Percentiles rank a stretch among this genome's conserved stretches.
Conservation (phyloP, 2,888 invertebrate species). For the Chromoteleia sp. region DNA sequence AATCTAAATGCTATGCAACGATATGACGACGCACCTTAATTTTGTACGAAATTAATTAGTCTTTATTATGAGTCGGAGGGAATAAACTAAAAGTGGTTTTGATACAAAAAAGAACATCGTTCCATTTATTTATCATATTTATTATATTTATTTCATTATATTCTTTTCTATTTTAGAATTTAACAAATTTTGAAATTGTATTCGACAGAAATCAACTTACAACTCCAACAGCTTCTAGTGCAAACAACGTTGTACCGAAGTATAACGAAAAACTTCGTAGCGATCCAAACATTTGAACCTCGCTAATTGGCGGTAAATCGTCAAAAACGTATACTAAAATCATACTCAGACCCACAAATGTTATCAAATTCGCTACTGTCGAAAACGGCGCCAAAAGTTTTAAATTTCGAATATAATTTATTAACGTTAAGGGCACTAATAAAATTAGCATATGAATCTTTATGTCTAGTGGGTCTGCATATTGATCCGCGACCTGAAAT, state of each 20-base stretch:
- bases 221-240: conserved; percentile 93
- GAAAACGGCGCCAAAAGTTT: conserved; percentile 94
- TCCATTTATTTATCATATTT: too few species aligned
- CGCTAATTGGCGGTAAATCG: conserved; percentile 86
- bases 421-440: conserved; percentile 89
- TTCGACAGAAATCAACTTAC: too few species aligned
- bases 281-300: conserved; percentile 85
- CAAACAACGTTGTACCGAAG: conserved; percentile 96
- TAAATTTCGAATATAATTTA: conserved; percentile 91
- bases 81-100: too few species aligned
- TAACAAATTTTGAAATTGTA: too few species aligned
- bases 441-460: conserved; percentile 90
- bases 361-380: conserved; percentile 92
- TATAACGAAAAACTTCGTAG: conserved; percentile 89
- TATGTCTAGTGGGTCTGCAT: conserved; percentile 85
- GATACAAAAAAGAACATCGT: too few species aligned
- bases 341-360: conserved; percentile 90
- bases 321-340: conserved; percentile 90
- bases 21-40: too few species aligned
- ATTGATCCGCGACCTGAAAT: conserved; percentile 85
- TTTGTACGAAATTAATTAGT: too few species aligned
- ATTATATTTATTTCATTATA: too few species aligned
- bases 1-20: too few species aligned
- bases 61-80: too few species aligned
- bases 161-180: too few species aligned